Percentiles rank a stretch among this genome's conserved stretches.
Conservation (phyloP, 2,797 vertebrate species). For the Crypturellus tataupa region DNA sequence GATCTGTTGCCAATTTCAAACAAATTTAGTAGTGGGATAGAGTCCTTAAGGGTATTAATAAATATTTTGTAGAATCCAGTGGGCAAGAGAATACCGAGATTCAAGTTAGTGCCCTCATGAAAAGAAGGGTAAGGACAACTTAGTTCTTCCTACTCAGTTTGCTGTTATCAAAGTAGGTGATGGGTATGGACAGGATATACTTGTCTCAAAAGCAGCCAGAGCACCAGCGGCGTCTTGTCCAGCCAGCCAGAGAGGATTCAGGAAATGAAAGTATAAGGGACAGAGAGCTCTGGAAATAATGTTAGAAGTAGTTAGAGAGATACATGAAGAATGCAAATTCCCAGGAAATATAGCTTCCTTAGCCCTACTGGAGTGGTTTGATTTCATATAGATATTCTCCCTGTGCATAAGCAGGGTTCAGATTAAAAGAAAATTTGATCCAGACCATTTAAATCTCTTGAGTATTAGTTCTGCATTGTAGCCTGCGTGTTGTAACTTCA, state of each 20-base stretch:
- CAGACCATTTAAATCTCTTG: background rate
- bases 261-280: background rate
- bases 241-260: background rate
- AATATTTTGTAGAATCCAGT: background rate
- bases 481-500: background rate
- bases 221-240: background rate
- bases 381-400: background rate
- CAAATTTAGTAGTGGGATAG: background rate
- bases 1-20: background rate
- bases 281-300: background rate
- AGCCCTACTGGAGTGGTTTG: background rate
- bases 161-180: background rate
- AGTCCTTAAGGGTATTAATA: background rate
- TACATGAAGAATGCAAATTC: background rate
- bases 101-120: background rate
- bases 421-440: background rate
- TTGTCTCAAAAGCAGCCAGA: background rate
- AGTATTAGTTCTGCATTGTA: background rate
- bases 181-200: background rate
- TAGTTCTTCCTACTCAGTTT: background rate
- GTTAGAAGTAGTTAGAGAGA: background rate
- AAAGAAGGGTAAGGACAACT: background rate
- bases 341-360: background rate
- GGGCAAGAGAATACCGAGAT: background rate
- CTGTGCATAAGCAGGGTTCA: background rate